phyloP scores from a whole-genome alignment of 2,888 invertebrate genomes.

The Netelia melanura region DNA sequence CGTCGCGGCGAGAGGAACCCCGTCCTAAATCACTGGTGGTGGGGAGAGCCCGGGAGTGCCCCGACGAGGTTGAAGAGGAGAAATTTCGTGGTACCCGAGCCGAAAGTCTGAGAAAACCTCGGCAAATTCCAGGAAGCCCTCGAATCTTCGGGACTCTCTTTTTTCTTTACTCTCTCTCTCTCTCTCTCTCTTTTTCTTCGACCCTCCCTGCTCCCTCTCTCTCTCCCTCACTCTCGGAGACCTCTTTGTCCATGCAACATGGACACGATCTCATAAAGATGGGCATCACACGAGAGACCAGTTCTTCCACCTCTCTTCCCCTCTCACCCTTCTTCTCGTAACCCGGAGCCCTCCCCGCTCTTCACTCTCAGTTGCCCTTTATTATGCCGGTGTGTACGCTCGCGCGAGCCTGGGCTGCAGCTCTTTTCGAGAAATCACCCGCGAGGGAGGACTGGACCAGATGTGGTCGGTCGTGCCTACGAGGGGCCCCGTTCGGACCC shows the following conservation, averaged over 20 bases:
- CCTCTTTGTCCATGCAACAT: constrained; percentile 52
- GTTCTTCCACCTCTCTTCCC: constrained; percentile 72
- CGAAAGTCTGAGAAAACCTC: constrained; percentile 82
- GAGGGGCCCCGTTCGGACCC: constrained; percentile 63
- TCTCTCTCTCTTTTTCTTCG: not conserved
- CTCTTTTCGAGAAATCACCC: constrained; percentile 76
- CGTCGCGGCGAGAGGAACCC: constrained; percentile 31
- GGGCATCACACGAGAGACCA: constrained; percentile 77
- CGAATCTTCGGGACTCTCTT: constrained; percentile 68
- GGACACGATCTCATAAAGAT: constrained; percentile 80
- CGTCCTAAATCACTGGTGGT: constrained; percentile 44
- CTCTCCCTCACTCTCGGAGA: constrained; percentile 10
- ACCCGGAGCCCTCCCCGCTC: constrained; percentile 70
- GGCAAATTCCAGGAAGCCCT: constrained; percentile 80
- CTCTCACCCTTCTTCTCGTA: not conserved
- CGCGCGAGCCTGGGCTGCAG: constrained; percentile 43
- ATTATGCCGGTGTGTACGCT: constrained; percentile 70
- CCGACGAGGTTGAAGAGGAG: not conserved
- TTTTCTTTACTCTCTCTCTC: constrained; percentile 64
- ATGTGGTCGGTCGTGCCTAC: constrained; percentile 69
- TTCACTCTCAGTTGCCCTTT: constrained; percentile 74
- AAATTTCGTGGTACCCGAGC: constrained; percentile 77
- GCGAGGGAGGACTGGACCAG: constrained; percentile 64
- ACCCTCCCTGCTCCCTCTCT: constrained; percentile 1
- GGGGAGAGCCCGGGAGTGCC: constrained; percentile 22